Base-by-base conservation (phyloP, 92 coral and sea anemone genomes). In the Siderastrea siderea region DNA sequence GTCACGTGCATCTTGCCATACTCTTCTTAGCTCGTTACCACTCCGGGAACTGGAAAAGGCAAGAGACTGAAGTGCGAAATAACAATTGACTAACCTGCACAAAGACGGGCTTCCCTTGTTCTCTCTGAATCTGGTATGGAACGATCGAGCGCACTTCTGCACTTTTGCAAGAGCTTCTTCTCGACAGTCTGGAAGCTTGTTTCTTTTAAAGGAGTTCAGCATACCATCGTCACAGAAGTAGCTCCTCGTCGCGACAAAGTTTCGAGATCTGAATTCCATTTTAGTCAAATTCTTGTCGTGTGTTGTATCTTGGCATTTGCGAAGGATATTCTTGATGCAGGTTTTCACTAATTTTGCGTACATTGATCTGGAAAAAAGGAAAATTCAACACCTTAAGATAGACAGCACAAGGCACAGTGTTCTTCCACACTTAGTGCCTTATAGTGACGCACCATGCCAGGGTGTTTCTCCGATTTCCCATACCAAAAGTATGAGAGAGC, bases 31-130 rank as follows among this genome's bases (percentile, higher is more conserved):
- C 38, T 26, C 38, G 38, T 26, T 26, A 26, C 38, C 38, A 26
- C 38, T 26, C 38, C 57, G 57, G 6, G 57, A 9, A 14, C 38
- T 26, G 38, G 38, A 26, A 26, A 26, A 26, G 38, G 38, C 38
- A 26, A 26, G 38, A 26, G 38, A 26, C 38, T 26, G 38, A 26
- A 26, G 38, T 26, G 0, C 7, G 7, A 15, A 80, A 7, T 17
- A 47, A 0, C 1, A 46, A 16, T 16, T 16, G 58, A 16, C 81
- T 84, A 12, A 84, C 87, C 87, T 84, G 87, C 87, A 84, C 46
- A 84, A 63, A 1, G 63, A 11, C 13, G 60, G 50, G 72, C 87
- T 62, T 1, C 72, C 81, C 71, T 10, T 84, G 60, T 84, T 9
- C 45, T 60, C 64, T 4, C 63, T 19, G 10, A 84, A 84, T 7